phyloP scores from a whole-genome alignment of 2,888 invertebrate species.

The Crematogaster levior region DNA sequence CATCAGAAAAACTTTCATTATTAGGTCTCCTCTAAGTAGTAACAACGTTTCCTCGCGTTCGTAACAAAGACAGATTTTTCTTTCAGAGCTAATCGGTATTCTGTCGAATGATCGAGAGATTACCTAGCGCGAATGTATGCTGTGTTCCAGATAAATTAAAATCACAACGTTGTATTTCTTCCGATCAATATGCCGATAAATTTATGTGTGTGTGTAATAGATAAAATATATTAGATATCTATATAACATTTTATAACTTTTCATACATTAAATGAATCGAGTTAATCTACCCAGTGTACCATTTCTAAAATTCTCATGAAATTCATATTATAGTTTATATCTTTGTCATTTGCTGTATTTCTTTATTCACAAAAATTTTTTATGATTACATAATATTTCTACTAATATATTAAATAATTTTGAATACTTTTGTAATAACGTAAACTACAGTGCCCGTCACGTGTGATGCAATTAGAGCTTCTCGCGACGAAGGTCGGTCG shows the following conservation, averaged over 20 bases:
- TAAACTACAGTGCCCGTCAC: background rate
- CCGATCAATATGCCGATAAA: slow-evolving; percentile 22
- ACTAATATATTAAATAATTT: background rate
- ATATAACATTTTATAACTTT: background rate
- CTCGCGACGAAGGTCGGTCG: slow-evolving; percentile 30
- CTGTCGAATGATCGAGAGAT: slow-evolving; percentile 17
- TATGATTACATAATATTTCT: background rate
- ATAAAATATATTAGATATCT: no score
- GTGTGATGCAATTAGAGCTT: slow-evolving; percentile 36
- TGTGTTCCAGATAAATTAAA: slow-evolving; percentile 50
- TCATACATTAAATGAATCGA: background rate
- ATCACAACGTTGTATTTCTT: slow-evolving; percentile 54
- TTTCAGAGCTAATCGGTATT: slow-evolving; percentile 57
- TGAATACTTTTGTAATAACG: background rate
- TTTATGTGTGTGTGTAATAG: no score
- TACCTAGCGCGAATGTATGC: slow-evolving; percentile 33
- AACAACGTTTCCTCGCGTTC: no score
- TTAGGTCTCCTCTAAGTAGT: background rate
- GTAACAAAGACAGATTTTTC: background rate
- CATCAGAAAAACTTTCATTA: background rate
- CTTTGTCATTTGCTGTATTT: background rate
- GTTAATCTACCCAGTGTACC: background rate
- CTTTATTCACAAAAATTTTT: background rate
- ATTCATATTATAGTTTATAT: background rate
- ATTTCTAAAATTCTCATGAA: background rate